phyloP scores from a whole-genome alignment of 2,888 invertebrate species.

The Caenorhabditis sp. region DNA sequence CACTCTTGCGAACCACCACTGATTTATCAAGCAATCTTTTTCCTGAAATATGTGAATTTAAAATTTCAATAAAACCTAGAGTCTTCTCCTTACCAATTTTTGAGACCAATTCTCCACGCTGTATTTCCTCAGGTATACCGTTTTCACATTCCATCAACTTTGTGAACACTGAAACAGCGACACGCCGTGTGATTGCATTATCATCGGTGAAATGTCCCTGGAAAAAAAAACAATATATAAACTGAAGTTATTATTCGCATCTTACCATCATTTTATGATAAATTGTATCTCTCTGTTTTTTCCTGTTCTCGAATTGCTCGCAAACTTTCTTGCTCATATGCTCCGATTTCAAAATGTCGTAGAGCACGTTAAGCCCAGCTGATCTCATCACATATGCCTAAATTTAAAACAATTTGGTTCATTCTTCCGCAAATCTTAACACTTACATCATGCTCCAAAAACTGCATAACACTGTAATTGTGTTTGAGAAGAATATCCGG shows the following conservation, averaged over 20 bases:
- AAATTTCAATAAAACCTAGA: no score
- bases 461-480: slow-evolving; percentile 10
- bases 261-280: slow-evolving; percentile 23
- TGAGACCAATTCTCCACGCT: no score
- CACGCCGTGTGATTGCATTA: slow-evolving; percentile 85
- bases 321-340: slow-evolving; percentile 15
- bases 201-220: slow-evolving; percentile 83
- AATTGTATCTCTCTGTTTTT: slow-evolving; percentile 17
- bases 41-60: slow-evolving; percentile 16
- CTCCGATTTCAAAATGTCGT: slow-evolving; percentile 14
- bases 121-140: slow-evolving; percentile 27
- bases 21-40: slow-evolving; percentile 40
- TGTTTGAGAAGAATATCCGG: slow-evolving; percentile 24
- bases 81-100: no score
- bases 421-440: no score
- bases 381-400: slow-evolving; percentile 24
- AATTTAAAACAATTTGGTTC: background rate
- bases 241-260: no score
- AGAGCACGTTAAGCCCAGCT: slow-evolving; percentile 19
- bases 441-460: slow-evolving; percentile 36
- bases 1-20: slow-evolving; percentile 84
- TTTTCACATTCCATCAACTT: slow-evolving; percentile 28
- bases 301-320: slow-evolving; percentile 11
- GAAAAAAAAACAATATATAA: background rate
- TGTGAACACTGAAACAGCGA: slow-evolving; percentile 82